These are phyloP conservation scores for Odontophorus gujanensis DNA, from an alignment of 2,113 vertebrate genomes.

Conservation along the genomic window DNA sequence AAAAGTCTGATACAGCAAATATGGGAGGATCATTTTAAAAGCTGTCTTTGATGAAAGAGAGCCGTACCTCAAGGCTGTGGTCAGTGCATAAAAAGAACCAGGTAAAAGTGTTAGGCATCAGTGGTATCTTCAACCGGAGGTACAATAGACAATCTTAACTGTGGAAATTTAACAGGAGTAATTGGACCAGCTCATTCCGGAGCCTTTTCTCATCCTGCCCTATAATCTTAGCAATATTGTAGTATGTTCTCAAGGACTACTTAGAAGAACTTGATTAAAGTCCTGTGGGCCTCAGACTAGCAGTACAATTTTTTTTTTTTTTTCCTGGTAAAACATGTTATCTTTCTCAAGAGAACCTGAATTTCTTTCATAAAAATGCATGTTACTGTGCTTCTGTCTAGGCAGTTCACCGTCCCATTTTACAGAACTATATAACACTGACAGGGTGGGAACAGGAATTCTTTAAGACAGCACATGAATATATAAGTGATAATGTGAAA, in stretches of 20 bases:
- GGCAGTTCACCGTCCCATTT: neutral
- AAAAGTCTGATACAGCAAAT: neutral
- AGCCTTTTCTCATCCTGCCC: neutral
- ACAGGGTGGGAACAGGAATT: neutral
- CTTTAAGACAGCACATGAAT: neutral
- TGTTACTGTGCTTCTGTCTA: neutral
- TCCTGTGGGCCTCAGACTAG: neutral
- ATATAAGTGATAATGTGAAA: neutral
- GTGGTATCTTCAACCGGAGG: neutral
- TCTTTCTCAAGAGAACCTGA: neutral
- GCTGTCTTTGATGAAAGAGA: constrained; percentile 26
- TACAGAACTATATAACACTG: neutral
- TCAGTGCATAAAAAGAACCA: neutral
- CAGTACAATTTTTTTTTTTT: neutral
- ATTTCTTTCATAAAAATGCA: neutral
- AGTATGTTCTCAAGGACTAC: neutral
- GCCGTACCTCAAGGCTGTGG: neutral
- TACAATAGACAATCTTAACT: neutral
- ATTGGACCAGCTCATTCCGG: neutral
- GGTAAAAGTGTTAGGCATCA: constrained; percentile 4
- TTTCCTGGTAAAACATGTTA: neutral
- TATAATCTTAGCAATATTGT: neutral
- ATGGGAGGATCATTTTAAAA: neutral
- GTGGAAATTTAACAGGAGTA: neutral
- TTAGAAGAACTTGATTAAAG: neutral